Conservation (phyloP, 2,888 invertebrate species). For the Trichogramma evanescens region DNA sequence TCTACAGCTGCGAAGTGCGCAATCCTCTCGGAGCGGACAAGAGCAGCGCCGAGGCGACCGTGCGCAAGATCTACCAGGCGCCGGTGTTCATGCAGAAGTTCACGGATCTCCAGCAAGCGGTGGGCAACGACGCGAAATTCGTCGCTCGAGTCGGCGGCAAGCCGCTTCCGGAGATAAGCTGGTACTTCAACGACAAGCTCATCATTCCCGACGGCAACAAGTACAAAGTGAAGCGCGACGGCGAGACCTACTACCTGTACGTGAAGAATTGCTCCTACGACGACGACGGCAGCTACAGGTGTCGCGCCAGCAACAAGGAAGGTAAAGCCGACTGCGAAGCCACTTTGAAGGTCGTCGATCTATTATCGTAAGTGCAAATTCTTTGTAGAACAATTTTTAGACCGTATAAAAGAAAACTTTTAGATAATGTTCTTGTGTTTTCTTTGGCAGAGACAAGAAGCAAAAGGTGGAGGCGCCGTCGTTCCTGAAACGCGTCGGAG, state of each 20-base stretch:
- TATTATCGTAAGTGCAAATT: conserved; percentile 4
- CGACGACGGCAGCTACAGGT: conserved; percentile 71
- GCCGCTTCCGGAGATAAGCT: conserved; percentile 76
- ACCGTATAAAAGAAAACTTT: not conserved
- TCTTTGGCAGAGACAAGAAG: conserved; percentile 57
- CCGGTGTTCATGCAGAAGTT: conserved; percentile 74
- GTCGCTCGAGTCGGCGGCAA: conserved; percentile 73
- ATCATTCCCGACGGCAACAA: conserved; percentile 62
- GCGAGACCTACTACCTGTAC: conserved; percentile 70
- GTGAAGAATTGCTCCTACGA: conserved; percentile 60
- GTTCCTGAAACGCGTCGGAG: conserved; percentile 84
- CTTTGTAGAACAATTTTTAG: too few relatives aligned
- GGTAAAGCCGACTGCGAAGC: conserved; percentile 73
- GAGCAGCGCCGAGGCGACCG: conserved; percentile 62
- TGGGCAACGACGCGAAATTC: conserved; percentile 75
- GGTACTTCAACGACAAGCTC: conserved; percentile 77
- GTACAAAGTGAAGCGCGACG: conserved; percentile 69
- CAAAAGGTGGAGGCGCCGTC: conserved; percentile 76
- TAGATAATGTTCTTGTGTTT: not conserved
- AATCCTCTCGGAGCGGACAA: conserved; percentile 72
- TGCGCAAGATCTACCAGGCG: conserved; percentile 73
- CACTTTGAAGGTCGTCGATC: conserved; percentile 57
- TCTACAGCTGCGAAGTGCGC: conserved; percentile 67
- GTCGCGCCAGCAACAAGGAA: conserved; percentile 72
- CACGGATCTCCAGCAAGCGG: conserved; percentile 64